Evolutionary conservation across 2,888 invertebrate genomes (phyloP).

Genomic region (Cantharis flavilabris): DNA sequence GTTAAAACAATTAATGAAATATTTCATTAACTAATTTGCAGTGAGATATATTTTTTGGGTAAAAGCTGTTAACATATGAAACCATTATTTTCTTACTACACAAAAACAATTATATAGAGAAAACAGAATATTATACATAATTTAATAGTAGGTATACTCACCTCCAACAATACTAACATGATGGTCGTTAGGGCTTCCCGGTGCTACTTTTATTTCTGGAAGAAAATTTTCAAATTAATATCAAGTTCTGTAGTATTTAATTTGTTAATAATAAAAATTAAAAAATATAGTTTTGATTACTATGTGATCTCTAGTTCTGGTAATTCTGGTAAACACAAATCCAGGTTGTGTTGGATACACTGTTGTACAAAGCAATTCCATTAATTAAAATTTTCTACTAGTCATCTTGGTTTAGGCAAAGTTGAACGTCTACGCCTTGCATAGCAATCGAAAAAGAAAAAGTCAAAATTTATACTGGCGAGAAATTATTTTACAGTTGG

Average conservation of each 20-base stretch:
- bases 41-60: neutral
- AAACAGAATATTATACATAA: neutral
- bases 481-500: too few relatives aligned
- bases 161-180: conserved; percentile 56
- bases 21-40: neutral
- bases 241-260: conserved; percentile 17
- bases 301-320: too few relatives aligned
- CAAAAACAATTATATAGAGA: neutral
- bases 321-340: too few relatives aligned
- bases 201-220: conserved; percentile 57
- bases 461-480: too few relatives aligned
- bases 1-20: neutral
- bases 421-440: too few relatives aligned
- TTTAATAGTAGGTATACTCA: conserved; percentile 40
- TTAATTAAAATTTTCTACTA: too few relatives aligned
- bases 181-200: conserved; percentile 54
- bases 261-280: neutral
- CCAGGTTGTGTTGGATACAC: too few relatives aligned
- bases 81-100: neutral
- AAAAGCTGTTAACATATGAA: neutral
- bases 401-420: too few relatives aligned
- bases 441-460: too few relatives aligned
- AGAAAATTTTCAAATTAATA: conserved; percentile 29
- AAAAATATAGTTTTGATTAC: too few relatives aligned
- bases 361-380: too few relatives aligned